Conservation (phyloP, 1,140 invertebrate species). For the Aphis craccivora region DNA sequence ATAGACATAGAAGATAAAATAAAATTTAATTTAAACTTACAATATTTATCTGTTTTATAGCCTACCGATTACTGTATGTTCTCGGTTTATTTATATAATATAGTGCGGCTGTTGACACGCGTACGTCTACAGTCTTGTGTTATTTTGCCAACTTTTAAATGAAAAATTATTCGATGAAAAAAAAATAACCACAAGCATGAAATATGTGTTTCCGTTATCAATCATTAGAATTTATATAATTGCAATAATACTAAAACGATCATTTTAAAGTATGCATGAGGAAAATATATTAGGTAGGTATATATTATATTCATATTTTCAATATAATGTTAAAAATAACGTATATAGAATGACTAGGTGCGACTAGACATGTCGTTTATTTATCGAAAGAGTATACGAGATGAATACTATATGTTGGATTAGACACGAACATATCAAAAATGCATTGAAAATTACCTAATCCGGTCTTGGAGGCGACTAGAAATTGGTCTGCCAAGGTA, state of each 20-base stretch:
- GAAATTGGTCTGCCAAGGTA: constrained; percentile 7
- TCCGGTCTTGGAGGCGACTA: not conserved
- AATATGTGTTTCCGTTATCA: not conserved
- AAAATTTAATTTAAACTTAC: not conserved
- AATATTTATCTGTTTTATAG: constrained; percentile 20
- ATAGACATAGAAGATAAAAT: not conserved
- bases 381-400: not conserved
- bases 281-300: not conserved
- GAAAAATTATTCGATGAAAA: constrained; percentile 8
- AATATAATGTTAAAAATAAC: not conserved
- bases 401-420: not conserved
- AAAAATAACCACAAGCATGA: not conserved
- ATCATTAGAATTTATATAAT: not conserved
- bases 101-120: not conserved
- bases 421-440: not conserved
- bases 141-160: constrained; percentile 31
- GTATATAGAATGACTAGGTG: not conserved
- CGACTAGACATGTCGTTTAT: not conserved
- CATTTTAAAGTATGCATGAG: not conserved
- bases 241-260: not conserved
- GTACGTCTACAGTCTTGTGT: not conserved
- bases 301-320: not conserved
- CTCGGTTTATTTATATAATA: constrained; percentile 25
- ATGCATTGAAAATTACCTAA: not conserved
- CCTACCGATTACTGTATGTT: not conserved